Base-by-base conservation (phyloP, 2,113 vertebrate genomes). In the Tupaia tana region DNA sequence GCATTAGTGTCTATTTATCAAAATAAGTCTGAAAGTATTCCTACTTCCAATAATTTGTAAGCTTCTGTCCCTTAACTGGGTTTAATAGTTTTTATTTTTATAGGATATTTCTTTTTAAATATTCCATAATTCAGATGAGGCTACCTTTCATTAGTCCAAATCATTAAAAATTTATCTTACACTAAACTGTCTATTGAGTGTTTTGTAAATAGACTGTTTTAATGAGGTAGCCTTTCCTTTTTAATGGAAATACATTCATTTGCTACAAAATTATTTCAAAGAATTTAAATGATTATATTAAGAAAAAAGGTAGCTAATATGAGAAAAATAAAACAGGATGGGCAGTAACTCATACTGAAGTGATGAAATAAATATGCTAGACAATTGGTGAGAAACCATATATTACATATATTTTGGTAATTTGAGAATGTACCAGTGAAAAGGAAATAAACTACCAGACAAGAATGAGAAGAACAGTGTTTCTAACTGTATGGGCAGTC, bases 391-490 rank as follows among this genome's bases (percentile, higher is more conserved):
- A 89, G 94, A 95, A 34, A 81, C n/a, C 89, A 94, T 94, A 92
- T 89, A 63, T 34, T 67, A 91, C 29, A 29, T 24, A 94, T 78
- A 81, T 94, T 97, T 97, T 96, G 85, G 96, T 96, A 97, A 96
- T 78, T 82, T 31, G 96, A 87, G 64, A 96, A 95, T 9, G 52
- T 96, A 89, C 7, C 3, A 52, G 16, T 87, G 77, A 93, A 96
- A 91, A 97, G 95, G 12, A 94, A 97, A 94, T 94, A 94, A 94
- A 96, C 27, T 0, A 9, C 22, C 69, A 86, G 91, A 74, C 2
- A 79, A 96, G 94, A 97, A 97, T 59, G 6, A 73, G 85, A 96
- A 24, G 80, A 85, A 85, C 56, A 95, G 2, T 67, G 20, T 75
- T 58, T 27, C 71, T 64, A 78, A 91, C 7, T 78, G 91, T 66